These are phyloP conservation scores for Hololepta plana DNA, from an alignment of 2,888 invertebrate species.

Conservation along the genomic window DNA sequence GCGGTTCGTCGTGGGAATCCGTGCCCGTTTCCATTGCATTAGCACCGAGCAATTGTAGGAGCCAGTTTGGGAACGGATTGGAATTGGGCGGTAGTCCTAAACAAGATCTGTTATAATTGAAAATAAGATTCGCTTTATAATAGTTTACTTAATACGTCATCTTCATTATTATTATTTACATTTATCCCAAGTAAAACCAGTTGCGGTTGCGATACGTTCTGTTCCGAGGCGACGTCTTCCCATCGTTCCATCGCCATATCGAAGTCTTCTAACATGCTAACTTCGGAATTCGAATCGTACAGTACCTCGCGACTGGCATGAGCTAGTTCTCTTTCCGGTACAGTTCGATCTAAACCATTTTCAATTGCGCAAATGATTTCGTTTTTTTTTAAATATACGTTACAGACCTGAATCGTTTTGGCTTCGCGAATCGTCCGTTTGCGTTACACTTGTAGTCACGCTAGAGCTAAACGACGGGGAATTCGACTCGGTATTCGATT, in stretches of 20 bases:
- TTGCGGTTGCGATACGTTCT: background rate
- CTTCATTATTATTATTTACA: background rate
- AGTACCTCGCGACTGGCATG: slow-evolving; percentile 22
- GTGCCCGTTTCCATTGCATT: slow-evolving; percentile 10
- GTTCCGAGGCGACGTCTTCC: no score
- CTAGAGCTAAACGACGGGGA: no score
- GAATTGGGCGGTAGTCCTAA: slow-evolving; percentile 9
- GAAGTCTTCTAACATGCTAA: slow-evolving; percentile 21
- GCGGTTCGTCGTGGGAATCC: slow-evolving; percentile 19
- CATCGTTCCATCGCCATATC: slow-evolving; percentile 3
- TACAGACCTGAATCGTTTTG: no score
- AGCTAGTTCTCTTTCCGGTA: slow-evolving; percentile 13
- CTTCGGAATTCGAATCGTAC: slow-evolving; percentile 23
- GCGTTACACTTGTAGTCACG: no score
- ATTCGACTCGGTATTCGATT: no score
- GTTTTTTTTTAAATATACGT: no score
- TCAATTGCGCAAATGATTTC: no score
- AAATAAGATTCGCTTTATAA: no score
- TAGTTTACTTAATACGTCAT: background rate
- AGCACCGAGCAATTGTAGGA: slow-evolving; percentile 20
- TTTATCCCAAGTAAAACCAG: background rate
- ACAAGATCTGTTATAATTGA: no score
- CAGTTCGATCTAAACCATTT: no score
- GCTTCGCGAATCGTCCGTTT: no score
- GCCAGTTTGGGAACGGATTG: slow-evolving; percentile 23